Conservation (phyloP, 2,888 invertebrate genomes). For the Hermodice carunculata region DNA sequence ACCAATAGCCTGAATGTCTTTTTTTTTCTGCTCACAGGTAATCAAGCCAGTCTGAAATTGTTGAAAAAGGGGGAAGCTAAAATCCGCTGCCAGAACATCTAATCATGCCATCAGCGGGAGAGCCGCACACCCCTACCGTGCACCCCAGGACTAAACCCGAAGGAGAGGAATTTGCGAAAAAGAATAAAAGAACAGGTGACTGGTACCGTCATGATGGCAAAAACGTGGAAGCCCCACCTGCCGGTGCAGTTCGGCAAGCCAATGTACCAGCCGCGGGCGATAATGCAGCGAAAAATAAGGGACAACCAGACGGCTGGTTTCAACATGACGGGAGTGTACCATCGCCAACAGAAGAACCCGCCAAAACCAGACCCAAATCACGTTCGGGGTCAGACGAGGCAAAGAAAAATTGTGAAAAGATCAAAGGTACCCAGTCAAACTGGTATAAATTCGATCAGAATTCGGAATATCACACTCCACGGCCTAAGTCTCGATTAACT, state of each 20-base stretch:
- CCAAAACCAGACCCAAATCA: constrained; percentile 14
- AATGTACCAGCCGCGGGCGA: background rate
- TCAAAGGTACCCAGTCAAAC: constrained; percentile 33
- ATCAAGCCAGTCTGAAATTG: no score
- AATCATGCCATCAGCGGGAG: no score
- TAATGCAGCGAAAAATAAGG: constrained; percentile 26
- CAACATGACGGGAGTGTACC: constrained; percentile 19
- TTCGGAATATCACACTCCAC: constrained; percentile 25
- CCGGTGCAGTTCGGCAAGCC: constrained; percentile 2
- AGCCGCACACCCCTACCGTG: constrained; percentile 31
- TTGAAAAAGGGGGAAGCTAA: no score
- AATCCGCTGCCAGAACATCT: no score
- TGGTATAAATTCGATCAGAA: constrained; percentile 45
- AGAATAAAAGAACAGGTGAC: constrained; percentile 31
- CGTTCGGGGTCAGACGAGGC: constrained; percentile 26
- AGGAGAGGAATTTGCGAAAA: constrained; percentile 37
- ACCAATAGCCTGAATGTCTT: no score
- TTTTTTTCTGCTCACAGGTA: no score
- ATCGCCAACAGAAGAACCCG: constrained; percentile 4
- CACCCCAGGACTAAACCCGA: constrained; percentile 39
- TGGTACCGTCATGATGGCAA: constrained; percentile 45
- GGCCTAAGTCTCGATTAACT: constrained; percentile 19
- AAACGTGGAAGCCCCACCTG: constrained; percentile 31
- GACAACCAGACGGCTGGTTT: constrained; percentile 28
- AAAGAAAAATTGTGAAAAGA: constrained; percentile 18